Evolutionary conservation across 2,888 invertebrate species (phyloP).

Genomic region (Nysson spinosus): DNA sequence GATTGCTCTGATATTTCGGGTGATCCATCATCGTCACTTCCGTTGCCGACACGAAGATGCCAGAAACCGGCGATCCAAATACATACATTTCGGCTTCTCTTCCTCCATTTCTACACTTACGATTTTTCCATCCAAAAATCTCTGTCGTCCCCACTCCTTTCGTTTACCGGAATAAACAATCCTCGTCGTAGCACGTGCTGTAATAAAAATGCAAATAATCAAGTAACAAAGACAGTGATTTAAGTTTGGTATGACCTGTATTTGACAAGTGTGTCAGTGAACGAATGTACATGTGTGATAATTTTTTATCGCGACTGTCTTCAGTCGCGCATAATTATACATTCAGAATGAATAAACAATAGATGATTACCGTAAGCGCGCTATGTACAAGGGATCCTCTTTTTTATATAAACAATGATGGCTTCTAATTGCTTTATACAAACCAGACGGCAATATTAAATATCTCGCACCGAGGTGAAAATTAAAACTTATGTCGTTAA

Average conservation of each 20-base stretch:
- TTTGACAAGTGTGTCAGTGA: conserved; percentile 69
- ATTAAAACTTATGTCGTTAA: conserved; percentile 40
- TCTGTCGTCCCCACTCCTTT: no score
- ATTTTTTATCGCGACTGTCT: conserved; percentile 52
- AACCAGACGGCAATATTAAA: conserved; percentile 57
- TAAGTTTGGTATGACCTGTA: conserved; percentile 66
- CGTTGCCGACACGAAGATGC: conserved; percentile 46
- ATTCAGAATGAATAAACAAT: conserved; percentile 61
- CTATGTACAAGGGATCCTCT: conserved; percentile 58
- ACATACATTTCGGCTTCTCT: conserved; percentile 39
- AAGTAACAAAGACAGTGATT: conserved; percentile 1
- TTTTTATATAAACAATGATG: conserved; percentile 68
- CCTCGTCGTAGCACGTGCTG: no score
- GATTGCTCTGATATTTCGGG: conserved; percentile 60
- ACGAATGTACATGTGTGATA: conserved; percentile 71
- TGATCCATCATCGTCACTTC: conserved; percentile 77
- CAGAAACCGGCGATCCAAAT: conserved; percentile 53
- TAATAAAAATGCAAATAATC: no score
- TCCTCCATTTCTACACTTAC: conserved; percentile 1
- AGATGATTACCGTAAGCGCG: conserved; percentile 55
- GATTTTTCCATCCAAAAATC: neutral
- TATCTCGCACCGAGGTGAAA: conserved; percentile 40
- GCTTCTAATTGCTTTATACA: conserved; percentile 64
- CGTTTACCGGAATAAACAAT: no score
- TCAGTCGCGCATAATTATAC: conserved; percentile 59